phyloP scores from a whole-genome alignment of 92 coral and sea anemone species.

The Montipora capitata region DNA sequence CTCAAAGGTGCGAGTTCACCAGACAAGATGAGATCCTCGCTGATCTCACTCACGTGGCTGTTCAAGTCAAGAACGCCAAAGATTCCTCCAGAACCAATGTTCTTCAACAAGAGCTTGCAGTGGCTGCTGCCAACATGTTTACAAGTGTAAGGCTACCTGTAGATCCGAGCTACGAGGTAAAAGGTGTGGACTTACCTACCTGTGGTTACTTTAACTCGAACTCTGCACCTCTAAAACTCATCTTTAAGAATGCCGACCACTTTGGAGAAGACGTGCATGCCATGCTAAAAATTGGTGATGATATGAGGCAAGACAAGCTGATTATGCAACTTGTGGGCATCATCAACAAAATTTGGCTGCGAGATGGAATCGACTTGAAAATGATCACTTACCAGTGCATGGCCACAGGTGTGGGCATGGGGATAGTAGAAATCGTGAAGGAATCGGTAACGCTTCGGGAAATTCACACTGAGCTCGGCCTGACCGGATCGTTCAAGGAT shows the following conservation, averaged over 20 bases:
- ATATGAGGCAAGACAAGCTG: slow-evolving; percentile 96
- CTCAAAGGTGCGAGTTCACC: slow-evolving; percentile 95
- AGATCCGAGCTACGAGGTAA: slow-evolving; percentile 93
- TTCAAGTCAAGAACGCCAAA: slow-evolving; percentile 87
- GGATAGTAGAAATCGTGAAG: slow-evolving; percentile 95
- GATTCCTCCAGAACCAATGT: slow-evolving; percentile 83
- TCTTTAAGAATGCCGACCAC: slow-evolving; percentile 91
- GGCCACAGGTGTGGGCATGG: slow-evolving; percentile 97
- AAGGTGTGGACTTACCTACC: slow-evolving; percentile 76
- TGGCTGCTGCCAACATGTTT: slow-evolving; percentile 80
- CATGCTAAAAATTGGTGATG: slow-evolving; percentile 98
- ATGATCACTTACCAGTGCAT: slow-evolving; percentile 97
- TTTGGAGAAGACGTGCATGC: slow-evolving; percentile 94
- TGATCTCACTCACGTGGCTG: slow-evolving; percentile 91
- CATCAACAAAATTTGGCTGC: slow-evolving; percentile 97
- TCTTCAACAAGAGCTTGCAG: slow-evolving; percentile 89
- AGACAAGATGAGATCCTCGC: slow-evolving; percentile 92
- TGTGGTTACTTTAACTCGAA: slow-evolving; percentile 97
- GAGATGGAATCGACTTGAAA: slow-evolving; percentile 97
- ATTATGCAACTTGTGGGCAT: slow-evolving; percentile 99
- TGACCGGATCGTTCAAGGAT: slow-evolving; percentile 97
- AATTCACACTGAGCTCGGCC: slow-evolving; percentile 98
- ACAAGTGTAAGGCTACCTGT: slow-evolving; percentile 90
- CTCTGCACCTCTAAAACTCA: slow-evolving; percentile 93
- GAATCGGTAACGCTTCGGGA: slow-evolving; percentile 92